These are phyloP conservation scores for Lithobates sylvaticus DNA, from an alignment of 2,797 vertebrate species.

Conservation along the genomic window DNA sequence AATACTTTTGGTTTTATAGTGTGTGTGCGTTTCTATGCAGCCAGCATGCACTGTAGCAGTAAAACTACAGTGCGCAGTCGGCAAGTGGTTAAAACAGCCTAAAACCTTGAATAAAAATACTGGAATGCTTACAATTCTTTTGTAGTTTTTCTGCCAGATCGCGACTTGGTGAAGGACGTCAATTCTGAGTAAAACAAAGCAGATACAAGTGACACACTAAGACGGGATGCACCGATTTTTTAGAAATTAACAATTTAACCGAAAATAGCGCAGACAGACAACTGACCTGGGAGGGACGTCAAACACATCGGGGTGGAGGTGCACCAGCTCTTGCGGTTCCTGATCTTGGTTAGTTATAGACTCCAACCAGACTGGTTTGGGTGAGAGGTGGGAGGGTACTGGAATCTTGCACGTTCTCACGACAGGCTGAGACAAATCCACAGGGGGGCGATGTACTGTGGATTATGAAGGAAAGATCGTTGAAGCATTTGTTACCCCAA, in stretches of 20 bases:
- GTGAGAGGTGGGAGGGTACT: constrained; percentile 75
- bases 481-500: too few species aligned
- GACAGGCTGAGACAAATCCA: constrained; percentile 73
- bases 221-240: neutral
- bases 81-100: too few species aligned
- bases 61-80: too few species aligned
- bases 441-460: constrained; percentile 62
- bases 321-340: constrained; percentile 79
- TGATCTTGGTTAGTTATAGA: constrained; percentile 75
- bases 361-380: constrained; percentile 83
- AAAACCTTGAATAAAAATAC: neutral
- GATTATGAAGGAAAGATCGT: too few species aligned
- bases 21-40: too few species aligned
- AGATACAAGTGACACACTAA: neutral
- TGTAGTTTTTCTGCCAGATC: constrained; percentile 88
- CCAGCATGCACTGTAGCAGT: too few species aligned
- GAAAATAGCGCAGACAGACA: too few species aligned
- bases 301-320: constrained; percentile 92
- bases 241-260: too few species aligned
- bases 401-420: constrained; percentile 75
- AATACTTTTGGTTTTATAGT: too few species aligned
- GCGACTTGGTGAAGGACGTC: constrained; percentile 86
- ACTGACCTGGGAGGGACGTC: constrained; percentile 81
- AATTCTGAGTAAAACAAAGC: constrained; percentile 72
- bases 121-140: constrained; percentile 86